Percentiles rank a stretch among this genome's conserved stretches.
Evolutionary conservation across 2,797 vertebrate genomes (phyloP).

Genomic region (Pogoniulus pusillus): DNA sequence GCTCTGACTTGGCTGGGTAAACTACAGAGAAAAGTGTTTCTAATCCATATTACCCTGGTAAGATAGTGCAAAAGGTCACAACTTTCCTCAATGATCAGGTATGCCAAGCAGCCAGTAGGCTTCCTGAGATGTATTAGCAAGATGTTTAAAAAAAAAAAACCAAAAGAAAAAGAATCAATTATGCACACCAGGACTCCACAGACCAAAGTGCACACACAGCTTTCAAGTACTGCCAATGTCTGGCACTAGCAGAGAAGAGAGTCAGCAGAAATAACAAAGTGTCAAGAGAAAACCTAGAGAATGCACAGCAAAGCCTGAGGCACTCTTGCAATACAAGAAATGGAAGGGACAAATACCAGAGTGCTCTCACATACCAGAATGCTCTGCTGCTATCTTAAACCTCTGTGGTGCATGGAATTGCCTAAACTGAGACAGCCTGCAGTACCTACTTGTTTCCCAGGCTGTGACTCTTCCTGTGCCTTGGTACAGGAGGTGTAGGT

Average conservation of each 20-base stretch:
- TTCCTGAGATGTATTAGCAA: background rate
- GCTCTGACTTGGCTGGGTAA: background rate
- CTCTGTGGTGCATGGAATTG: background rate
- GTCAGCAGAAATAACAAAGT: background rate
- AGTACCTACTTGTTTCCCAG: slow-evolving; percentile 93
- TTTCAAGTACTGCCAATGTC: background rate
- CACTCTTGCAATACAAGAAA: background rate
- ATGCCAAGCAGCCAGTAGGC: background rate
- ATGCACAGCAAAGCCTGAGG: background rate
- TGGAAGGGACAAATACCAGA: background rate
- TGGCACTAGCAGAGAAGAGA: background rate
- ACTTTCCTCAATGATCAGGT: background rate
- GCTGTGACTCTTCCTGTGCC: slow-evolving; percentile 97
- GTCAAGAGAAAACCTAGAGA: background rate
- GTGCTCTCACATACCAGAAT: background rate
- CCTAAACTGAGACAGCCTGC: background rate
- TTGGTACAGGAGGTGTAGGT: slow-evolving; percentile 88
- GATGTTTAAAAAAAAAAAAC: background rate
- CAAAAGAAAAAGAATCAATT: background rate
- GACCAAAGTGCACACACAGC: background rate
- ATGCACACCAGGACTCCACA: background rate
- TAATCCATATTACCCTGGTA: background rate
- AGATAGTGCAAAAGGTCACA: background rate
- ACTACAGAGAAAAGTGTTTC: background rate
- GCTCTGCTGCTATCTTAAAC: background rate